Percentiles rank a stretch among this genome's conserved stretches.
phyloP scores from a whole-genome alignment of 2,113 vertebrate genomes.

The Thalassarche chlororhynchos region DNA sequence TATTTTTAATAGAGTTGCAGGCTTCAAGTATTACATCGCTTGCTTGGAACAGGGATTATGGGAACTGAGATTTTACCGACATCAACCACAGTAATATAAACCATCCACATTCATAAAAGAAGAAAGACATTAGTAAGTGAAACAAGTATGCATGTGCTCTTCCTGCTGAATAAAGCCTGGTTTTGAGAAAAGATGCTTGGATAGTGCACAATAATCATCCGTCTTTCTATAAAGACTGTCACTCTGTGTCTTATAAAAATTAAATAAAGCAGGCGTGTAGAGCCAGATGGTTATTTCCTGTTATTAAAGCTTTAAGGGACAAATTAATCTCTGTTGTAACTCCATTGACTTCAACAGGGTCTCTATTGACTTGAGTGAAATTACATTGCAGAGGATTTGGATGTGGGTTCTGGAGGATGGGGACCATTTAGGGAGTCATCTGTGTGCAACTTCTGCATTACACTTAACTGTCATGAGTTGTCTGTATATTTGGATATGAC shows the following conservation, averaged over 20 bases:
- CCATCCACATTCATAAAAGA: not conserved
- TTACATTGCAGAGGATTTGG: not conserved
- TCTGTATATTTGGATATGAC: not conserved
- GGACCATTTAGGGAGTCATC: not conserved
- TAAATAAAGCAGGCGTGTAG: not conserved
- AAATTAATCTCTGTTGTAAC: constrained; percentile 20
- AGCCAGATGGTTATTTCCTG: constrained; percentile 37
- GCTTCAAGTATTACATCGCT: not conserved
- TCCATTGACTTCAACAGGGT: not conserved
- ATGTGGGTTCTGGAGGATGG: not conserved
- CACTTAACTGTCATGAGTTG: not conserved
- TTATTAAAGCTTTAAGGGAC: constrained; percentile 20
- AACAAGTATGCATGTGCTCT: not conserved
- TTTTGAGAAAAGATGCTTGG: not conserved
- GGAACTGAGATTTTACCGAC: not conserved
- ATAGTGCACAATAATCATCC: not conserved
- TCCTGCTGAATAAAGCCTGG: not conserved
- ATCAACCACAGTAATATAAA: not conserved
- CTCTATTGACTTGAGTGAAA: not conserved
- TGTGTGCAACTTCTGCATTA: not conserved
- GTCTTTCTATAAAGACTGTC: not conserved
- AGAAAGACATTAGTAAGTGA: not conserved
- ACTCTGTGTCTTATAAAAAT: constrained; percentile 30
- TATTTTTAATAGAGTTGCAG: not conserved
- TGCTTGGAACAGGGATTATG: not conserved